Evolutionary conservation across 2,888 invertebrate genomes (phyloP).

Genomic region (Amblyteles armatorius): DNA sequence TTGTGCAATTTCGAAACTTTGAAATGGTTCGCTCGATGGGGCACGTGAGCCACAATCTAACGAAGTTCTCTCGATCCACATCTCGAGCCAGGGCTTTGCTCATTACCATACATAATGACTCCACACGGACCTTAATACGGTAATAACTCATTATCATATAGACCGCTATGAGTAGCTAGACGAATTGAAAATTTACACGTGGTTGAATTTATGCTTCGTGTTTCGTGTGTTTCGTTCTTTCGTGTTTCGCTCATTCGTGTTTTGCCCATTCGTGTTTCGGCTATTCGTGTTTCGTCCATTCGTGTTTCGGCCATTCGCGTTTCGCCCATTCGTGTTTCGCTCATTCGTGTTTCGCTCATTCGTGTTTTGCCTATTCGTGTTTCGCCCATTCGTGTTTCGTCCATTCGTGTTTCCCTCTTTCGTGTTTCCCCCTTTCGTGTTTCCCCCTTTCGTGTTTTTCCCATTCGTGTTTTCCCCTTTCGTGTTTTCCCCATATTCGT

Average conservation of each 20-base stretch:
- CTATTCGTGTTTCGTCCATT: no score
- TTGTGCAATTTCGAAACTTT: slow-evolving; percentile 74
- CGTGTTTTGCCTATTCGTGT: no score
- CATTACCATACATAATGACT: slow-evolving; percentile 52
- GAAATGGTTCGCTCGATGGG: slow-evolving; percentile 73
- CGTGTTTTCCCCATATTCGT: no score
- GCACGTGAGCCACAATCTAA: slow-evolving; percentile 63
- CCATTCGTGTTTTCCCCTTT: no score
- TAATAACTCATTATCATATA: slow-evolving; percentile 5
- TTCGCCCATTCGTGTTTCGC: no score
- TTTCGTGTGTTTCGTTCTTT: no score
- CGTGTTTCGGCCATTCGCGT: neutral
- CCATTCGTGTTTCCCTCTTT: no score
- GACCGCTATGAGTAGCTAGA: neutral
- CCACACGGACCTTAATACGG: neutral
- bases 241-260: neutral
- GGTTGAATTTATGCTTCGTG: no score
- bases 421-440: no score
- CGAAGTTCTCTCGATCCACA: slow-evolving; percentile 28
- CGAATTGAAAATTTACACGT: neutral
- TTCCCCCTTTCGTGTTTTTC: no score
- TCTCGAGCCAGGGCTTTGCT: slow-evolving; percentile 9
- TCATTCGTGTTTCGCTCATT: no score
- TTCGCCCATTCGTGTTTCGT: no score
- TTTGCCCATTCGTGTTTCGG: neutral